phyloP scores from a whole-genome alignment of 2,113 vertebrate species.

The Ondatra zibethicus region DNA sequence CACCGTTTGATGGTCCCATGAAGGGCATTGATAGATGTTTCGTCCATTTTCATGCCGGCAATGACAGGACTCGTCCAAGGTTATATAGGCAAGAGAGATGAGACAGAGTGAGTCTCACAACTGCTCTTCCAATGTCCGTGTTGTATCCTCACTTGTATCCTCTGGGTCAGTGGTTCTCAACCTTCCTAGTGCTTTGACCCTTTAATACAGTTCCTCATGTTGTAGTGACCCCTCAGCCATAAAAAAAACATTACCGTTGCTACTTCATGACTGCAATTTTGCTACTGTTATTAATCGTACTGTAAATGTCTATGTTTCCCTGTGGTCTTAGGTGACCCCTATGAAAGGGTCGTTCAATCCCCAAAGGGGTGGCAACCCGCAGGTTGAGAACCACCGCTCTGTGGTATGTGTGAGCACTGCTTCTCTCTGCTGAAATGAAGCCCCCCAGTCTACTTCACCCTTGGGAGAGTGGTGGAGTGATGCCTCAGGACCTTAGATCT shows the following conservation, averaged over 20 bases:
- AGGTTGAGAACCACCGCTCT: neutral
- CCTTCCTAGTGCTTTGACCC: neutral
- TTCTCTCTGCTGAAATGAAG: neutral
- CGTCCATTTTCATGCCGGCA: neutral
- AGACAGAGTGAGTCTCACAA: neutral
- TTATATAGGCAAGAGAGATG: neutral
- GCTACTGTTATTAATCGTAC: neutral
- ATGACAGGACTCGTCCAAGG: neutral
- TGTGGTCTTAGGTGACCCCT: neutral
- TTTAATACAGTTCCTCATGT: neutral
- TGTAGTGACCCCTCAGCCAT: no score
- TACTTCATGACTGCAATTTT: neutral
- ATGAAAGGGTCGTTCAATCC: neutral
- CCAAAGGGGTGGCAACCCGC: neutral
- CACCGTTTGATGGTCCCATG: neutral
- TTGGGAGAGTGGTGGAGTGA: neutral
- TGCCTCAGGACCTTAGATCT: neutral
- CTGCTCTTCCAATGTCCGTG: neutral
- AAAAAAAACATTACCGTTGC: neutral
- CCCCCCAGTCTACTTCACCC: neutral
- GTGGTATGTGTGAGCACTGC: fast-evolving
- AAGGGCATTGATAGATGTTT: neutral
- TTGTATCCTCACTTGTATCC: neutral
- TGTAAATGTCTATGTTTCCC: neutral
- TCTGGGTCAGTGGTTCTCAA: neutral